phyloP scores from a whole-genome alignment of 2,113 vertebrate species.

The Trematomus loennbergii region DNA sequence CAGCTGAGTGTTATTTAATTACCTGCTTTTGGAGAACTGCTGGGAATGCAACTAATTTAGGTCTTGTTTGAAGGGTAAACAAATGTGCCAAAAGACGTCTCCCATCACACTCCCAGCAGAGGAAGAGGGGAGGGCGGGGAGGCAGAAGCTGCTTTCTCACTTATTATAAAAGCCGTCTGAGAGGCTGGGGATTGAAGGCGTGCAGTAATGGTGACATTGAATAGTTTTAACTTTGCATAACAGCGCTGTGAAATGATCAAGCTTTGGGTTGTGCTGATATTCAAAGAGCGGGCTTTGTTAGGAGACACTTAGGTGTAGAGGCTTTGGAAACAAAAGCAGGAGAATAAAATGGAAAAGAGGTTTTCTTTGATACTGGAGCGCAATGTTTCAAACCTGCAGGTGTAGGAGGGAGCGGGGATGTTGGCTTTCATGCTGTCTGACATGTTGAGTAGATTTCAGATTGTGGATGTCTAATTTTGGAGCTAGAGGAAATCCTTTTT shows the following conservation, averaged over 20 bases:
- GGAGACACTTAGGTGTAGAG: slow-evolving; percentile 8
- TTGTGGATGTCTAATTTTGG: slow-evolving; percentile 40
- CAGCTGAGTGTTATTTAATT: slow-evolving; percentile 59
- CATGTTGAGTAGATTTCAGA: background rate
- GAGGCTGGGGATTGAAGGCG: slow-evolving; percentile 25
- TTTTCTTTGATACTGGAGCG: slow-evolving; percentile 17
- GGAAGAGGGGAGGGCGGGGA: slow-evolving; percentile 16
- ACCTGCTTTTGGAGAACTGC: slow-evolving; percentile 63
- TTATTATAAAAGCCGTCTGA: slow-evolving; percentile 38
- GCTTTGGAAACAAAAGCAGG: slow-evolving; percentile 41
- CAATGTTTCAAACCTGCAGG: slow-evolving; percentile 20
- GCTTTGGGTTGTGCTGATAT: slow-evolving; percentile 34
- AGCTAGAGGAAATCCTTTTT: slow-evolving; percentile 1
- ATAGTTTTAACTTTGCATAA: slow-evolving; percentile 33
- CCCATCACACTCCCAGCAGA: slow-evolving; percentile 55
- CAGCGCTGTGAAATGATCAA: slow-evolving; percentile 22
- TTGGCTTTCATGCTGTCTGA: slow-evolving; percentile 27
- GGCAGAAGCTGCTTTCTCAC: slow-evolving; percentile 43
- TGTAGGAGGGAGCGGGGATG: slow-evolving; percentile 3
- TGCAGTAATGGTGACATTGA: slow-evolving; percentile 36
- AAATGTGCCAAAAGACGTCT: slow-evolving; percentile 64
- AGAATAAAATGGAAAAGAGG: slow-evolving; percentile 18
- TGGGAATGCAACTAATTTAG: slow-evolving; percentile 65
- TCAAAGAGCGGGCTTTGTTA: slow-evolving; percentile 43
- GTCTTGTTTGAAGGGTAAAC: slow-evolving; percentile 72